phyloP scores from a whole-genome alignment of 2,113 vertebrate genomes.

The Nyctibius bracteatus region DNA sequence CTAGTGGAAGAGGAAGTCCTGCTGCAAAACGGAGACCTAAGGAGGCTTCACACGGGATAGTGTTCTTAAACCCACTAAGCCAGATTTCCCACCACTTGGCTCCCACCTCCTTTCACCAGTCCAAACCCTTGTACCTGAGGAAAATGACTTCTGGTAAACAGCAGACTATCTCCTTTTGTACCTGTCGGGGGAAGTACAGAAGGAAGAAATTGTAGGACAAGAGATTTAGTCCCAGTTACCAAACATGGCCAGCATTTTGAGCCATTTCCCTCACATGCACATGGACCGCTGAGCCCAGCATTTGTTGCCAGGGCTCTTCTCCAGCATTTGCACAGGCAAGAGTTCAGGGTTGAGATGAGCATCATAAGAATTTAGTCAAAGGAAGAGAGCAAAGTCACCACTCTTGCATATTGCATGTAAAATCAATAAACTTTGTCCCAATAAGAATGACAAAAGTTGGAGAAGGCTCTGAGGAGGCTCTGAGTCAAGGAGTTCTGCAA shows the following conservation, averaged over 20 bases:
- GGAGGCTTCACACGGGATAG: fast-evolving
- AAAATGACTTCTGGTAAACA: neutral
- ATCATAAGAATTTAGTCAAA: neutral
- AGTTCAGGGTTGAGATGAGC: neutral
- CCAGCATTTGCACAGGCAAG: neutral
- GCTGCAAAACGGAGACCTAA: neutral
- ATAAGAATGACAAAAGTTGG: neutral
- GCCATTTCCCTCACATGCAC: neutral
- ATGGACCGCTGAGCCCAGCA: neutral
- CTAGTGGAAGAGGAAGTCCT: neutral
- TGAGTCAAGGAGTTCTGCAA: neutral
- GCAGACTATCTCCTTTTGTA: neutral
- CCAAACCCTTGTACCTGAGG: neutral
- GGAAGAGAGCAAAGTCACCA: neutral
- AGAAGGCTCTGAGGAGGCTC: neutral
- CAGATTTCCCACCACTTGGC: neutral
- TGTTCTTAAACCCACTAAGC: neutral
- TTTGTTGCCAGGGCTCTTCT: neutral
- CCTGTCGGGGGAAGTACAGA: fast-evolving
- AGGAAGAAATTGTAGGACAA: neutral
- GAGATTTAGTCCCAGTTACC: neutral
- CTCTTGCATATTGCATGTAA: fast-evolving
- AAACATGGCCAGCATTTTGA: neutral
- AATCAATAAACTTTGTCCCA: neutral
- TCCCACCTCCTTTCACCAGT: neutral